A percentile compares a stretch with the other conserved stretches of the same genome.
Conservation (phyloP, 2,888 invertebrate species). For the Druceiella hillmani region DNA sequence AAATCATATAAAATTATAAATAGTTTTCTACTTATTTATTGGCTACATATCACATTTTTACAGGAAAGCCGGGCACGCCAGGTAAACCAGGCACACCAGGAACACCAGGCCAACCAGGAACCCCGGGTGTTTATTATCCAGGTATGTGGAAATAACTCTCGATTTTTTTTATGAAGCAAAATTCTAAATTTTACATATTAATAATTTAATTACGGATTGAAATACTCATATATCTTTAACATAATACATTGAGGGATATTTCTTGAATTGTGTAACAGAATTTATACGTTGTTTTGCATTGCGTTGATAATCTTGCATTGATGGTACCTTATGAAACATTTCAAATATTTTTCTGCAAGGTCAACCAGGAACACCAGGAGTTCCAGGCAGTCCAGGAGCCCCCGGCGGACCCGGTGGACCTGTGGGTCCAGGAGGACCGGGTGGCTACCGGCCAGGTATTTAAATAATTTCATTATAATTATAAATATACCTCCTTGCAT, state of each 20-base stretch:
- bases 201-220: no score
- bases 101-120: constrained; percentile 17
- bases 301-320: background rate
- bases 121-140: constrained; percentile 16
- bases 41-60: no score
- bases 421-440: constrained; percentile 14
- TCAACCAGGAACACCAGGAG: constrained; percentile 9
- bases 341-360: background rate
- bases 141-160: no score
- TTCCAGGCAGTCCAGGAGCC: constrained; percentile 8
- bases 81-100: constrained; percentile 9
- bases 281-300: background rate
- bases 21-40: no score
- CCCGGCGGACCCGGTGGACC: constrained; percentile 19
- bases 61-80: constrained; percentile 20
- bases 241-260: no score
- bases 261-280: constrained; percentile 9
- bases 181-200: no score
- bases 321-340: background rate
- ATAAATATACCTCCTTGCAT: constrained; percentile 29
- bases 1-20: no score
- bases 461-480: background rate
- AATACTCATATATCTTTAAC: no score
- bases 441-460: constrained; percentile 8
- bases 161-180: no score